Evolutionary conservation across 2,113 vertebrate genomes (phyloP).

Genomic region (Pedetes capensis): DNA sequence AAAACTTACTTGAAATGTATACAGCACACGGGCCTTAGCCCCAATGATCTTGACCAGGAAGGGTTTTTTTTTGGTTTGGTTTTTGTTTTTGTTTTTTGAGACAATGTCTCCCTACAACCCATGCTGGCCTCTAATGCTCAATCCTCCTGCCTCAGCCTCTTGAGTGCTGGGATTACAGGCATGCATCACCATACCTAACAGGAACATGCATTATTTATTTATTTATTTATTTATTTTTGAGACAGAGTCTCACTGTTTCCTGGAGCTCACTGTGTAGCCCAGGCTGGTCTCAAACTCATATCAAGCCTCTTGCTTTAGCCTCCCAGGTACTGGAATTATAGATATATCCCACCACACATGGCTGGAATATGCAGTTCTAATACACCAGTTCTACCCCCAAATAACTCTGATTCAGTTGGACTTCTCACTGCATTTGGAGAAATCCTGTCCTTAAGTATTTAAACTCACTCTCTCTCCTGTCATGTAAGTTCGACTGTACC

Average conservation of each 20-base stretch:
- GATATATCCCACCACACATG: too few species aligned
- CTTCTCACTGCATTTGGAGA: neutral
- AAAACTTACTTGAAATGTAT: constrained; percentile 46
- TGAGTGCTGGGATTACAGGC: too few species aligned
- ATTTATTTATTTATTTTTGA: too few species aligned
- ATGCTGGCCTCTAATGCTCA: too few species aligned
- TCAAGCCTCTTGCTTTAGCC: too few species aligned
- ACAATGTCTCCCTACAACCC: too few species aligned
- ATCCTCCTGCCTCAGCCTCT: too few species aligned
- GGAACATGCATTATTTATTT: too few species aligned
- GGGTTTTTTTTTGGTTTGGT: neutral
- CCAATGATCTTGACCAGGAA: neutral
- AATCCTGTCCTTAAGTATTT: neutral
- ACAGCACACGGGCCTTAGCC: neutral
- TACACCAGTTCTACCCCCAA: neutral
- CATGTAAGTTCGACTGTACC: neutral
- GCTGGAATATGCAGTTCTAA: neutral
- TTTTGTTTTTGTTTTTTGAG: neutral
- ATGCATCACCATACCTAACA: too few species aligned
- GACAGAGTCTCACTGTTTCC: neutral
- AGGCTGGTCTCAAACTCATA: neutral
- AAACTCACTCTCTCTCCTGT: neutral
- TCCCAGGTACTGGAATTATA: too few species aligned
- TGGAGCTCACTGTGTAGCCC: too few species aligned
- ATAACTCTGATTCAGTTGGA: neutral